phyloP scores from a whole-genome alignment of 64 coral and sea anemone species.

The Astreopora myriophthalma region DNA sequence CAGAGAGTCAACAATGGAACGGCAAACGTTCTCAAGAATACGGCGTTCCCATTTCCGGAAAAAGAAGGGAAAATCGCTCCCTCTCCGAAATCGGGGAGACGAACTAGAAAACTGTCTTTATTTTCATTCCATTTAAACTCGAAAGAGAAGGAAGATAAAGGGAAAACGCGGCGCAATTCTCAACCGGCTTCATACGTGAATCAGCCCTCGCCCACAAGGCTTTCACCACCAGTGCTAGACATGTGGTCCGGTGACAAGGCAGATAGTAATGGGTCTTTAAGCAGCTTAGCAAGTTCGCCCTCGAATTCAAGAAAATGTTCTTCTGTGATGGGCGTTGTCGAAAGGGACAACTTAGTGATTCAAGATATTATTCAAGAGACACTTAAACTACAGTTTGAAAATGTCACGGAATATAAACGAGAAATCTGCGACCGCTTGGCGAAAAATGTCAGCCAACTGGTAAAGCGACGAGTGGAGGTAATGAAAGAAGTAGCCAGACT shows the following conservation, averaged over 20 bases:
- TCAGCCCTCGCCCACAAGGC: conserved; percentile 59
- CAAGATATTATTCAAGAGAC: conserved; percentile 91
- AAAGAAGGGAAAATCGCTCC: conserved; percentile 60
- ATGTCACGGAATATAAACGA: conserved; percentile 77
- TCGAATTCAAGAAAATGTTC: conserved; percentile 58
- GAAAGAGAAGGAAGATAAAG: conserved; percentile 72
- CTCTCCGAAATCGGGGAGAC: conserved; percentile 72
- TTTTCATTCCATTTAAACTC: conserved; percentile 93
- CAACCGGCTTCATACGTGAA: conserved; percentile 41
- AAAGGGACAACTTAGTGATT: conserved; percentile 73
- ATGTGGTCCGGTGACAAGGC: not conserved
- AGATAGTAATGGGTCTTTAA: conserved; percentile 3
- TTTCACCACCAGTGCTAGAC: conserved; percentile 38
- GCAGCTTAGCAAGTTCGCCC: conserved; percentile 74
- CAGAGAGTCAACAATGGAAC: not conserved
- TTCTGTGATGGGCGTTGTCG: conserved; percentile 6
- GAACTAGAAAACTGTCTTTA: conserved; percentile 81
- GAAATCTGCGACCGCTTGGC: conserved; percentile 86
- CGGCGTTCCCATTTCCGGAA: not conserved
- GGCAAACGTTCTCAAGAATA: not conserved
- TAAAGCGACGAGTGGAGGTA: conserved; percentile 80
- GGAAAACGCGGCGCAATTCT: conserved; percentile 44
- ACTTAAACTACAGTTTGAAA: conserved; percentile 85
- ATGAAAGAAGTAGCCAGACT: conserved; percentile 80
- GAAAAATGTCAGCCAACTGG: conserved; percentile 88